These are phyloP conservation scores for Ictalurus furcatus DNA, from an alignment of 2,113 vertebrate genomes.

Conservation along the genomic window DNA sequence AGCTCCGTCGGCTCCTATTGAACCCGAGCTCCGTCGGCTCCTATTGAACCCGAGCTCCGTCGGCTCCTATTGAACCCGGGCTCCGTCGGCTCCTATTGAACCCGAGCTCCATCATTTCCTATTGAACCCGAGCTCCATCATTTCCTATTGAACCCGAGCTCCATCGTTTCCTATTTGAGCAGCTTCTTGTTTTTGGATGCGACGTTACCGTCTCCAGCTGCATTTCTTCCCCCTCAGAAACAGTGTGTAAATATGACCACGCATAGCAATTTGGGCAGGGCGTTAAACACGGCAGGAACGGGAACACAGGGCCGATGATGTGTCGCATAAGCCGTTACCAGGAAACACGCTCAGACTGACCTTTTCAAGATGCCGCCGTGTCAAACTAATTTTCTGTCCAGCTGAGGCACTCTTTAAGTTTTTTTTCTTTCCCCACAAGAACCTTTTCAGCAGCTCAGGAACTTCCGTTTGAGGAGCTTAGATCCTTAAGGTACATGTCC, in stretches of 20 bases:
- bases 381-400: background rate
- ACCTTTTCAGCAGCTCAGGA: background rate
- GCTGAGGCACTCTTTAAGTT: background rate
- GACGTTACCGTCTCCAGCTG: background rate
- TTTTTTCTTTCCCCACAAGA: background rate
- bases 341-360: background rate
- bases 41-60: too few species aligned
- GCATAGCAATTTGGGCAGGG: background rate
- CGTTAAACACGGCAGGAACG: background rate
- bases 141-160: too few species aligned
- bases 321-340: background rate
- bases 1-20: background rate
- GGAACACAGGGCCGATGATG: background rate
- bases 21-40: too few species aligned
- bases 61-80: too few species aligned
- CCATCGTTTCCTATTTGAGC: background rate
- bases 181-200: background rate
- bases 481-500: background rate
- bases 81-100: too few species aligned
- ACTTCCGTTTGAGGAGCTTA: background rate
- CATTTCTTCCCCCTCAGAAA: background rate
- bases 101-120: too few species aligned
- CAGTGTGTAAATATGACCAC: background rate
- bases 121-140: too few species aligned
- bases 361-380: slow-evolving; percentile 9